Evolutionary conservation across 2,113 vertebrate species (phyloP).

Genomic region (Phalacrocorax brasilianus): DNA sequence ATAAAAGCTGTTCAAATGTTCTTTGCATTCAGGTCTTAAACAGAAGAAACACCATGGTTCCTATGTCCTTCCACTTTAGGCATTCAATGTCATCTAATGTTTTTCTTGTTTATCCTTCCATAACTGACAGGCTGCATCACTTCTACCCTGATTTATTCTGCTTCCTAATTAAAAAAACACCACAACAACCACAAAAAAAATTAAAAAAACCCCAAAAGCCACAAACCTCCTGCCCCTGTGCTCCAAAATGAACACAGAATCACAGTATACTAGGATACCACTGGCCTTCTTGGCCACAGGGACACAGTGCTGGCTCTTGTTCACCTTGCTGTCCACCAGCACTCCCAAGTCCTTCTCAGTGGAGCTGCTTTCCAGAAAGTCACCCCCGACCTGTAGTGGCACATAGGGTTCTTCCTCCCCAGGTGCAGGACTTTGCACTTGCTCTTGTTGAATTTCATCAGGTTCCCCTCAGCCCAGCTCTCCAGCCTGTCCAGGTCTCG

Average conservation of each 20-base stretch:
- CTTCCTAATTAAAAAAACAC: not conserved
- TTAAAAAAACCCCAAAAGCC: not conserved
- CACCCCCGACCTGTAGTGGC: no score
- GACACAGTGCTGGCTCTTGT: no score
- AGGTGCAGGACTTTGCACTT: no score
- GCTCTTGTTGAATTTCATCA: no score
- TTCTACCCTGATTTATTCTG: not conserved
- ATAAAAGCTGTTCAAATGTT: not conserved
- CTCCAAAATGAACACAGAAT: not conserved
- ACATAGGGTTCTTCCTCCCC: no score
- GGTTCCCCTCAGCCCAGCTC: no score
- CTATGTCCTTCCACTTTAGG: not conserved
- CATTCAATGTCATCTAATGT: not conserved
- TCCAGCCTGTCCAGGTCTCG: no score
- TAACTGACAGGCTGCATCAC: not conserved
- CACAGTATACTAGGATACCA: no score
- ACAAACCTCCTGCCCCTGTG: rapidly evolving
- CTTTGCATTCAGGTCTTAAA: not conserved
- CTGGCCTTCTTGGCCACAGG: no score
- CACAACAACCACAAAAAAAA: not conserved
- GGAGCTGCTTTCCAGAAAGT: no score
- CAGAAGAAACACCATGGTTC: not conserved
- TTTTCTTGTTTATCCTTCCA: not conserved
- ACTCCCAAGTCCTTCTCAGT: no score
- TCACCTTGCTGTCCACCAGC: no score